These are phyloP conservation scores for Drosophila melanica DNA, from an alignment of 1,140 invertebrate genomes.

Conservation along the genomic window DNA sequence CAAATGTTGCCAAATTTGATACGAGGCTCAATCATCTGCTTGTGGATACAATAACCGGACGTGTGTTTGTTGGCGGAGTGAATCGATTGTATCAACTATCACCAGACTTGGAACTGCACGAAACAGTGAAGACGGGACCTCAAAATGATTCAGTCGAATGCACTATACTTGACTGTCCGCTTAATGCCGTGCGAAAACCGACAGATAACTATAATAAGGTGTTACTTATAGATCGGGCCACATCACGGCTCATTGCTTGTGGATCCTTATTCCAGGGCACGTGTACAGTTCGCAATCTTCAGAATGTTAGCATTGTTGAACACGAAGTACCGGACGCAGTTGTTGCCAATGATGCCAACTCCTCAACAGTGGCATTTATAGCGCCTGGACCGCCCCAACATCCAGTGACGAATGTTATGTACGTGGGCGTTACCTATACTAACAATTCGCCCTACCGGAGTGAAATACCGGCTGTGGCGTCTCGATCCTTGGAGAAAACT, in stretches of 20 bases:
- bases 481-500: constrained; percentile 93
- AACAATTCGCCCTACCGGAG: constrained; percentile 96
- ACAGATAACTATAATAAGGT: constrained; percentile 98
- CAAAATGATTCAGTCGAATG: constrained; percentile 95
- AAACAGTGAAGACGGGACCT: constrained; percentile 94
- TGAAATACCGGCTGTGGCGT: constrained; percentile 97
- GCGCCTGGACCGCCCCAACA: constrained; percentile 96
- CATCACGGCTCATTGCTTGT: constrained; percentile 95
- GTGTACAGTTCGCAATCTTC: constrained; percentile 94
- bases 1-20: constrained; percentile 73
- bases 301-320: constrained; percentile 93
- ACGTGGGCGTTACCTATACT: constrained; percentile 97
- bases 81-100: constrained; percentile 97
- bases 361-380: constrained; percentile 98
- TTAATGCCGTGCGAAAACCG: constrained; percentile 88
- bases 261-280: constrained; percentile 95
- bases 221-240: constrained; percentile 96
- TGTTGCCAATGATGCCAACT: constrained; percentile 95
- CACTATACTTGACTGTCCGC: constrained; percentile 92
- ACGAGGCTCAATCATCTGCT: constrained; percentile 90
- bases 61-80: constrained; percentile 96
- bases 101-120: constrained; percentile 91
- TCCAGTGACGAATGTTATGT: constrained; percentile 95
- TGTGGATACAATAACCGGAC: constrained; percentile 95
- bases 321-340: constrained; percentile 93